phyloP scores from a whole-genome alignment of 2,797 vertebrate species.

The Phoxinus dragarum region DNA sequence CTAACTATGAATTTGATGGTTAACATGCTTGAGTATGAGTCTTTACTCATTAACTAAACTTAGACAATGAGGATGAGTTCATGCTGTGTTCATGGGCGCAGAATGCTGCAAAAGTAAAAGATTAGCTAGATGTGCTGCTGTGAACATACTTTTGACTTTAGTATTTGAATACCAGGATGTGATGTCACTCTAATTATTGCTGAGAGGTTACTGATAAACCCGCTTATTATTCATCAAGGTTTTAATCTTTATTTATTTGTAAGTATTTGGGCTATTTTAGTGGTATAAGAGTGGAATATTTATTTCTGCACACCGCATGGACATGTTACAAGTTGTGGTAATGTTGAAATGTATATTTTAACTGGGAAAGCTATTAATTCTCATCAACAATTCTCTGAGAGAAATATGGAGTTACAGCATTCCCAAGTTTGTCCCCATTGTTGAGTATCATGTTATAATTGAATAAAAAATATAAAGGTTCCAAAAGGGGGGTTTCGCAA shows the following conservation, averaged over 20 bases:
- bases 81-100: conserved; percentile 12
- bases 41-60: conserved; percentile 58
- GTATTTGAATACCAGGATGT: conserved; percentile 39
- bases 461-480: neutral
- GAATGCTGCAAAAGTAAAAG: conserved; percentile 33
- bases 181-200: conserved; percentile 46
- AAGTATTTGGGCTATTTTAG: neutral
- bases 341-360: neutral
- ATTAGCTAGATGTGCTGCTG: conserved; percentile 49
- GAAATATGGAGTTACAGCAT: neutral
- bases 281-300: neutral
- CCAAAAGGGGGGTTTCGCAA: no score
- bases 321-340: neutral
- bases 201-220: neutral
- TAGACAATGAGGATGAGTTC: conserved; percentile 40
- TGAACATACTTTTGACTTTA: conserved; percentile 33
- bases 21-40: conserved; percentile 40
- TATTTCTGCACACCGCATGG: no score
- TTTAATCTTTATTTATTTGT: neutral
- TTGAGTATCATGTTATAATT: neutral
- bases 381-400: neutral
- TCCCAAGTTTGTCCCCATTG: no score
- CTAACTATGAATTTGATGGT: conserved; percentile 32
- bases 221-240: neutral
- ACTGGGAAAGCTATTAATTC: neutral